Evolutionary conservation across 1,140 invertebrate genomes (phyloP), one percentile per base, ranked within the genome.

Genomic region (Sycophila sp.): DNA sequence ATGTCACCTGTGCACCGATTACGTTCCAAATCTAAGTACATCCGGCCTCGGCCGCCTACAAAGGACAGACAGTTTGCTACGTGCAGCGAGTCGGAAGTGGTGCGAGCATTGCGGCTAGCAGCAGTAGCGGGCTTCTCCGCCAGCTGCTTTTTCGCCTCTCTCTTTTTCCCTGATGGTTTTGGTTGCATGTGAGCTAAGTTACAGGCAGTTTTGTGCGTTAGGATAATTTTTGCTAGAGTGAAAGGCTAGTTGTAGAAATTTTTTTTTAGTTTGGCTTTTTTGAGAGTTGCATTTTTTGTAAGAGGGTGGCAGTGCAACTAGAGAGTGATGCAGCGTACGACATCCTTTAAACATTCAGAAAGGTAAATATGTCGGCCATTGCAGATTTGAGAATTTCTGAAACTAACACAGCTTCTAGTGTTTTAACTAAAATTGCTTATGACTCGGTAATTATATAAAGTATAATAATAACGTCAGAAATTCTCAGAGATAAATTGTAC

Each of bases 21-120:
- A 60, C 92, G 88, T 83, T 94, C 93, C 84, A 95, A 89, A 87
- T 96, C 95, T 84, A 96, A 89, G 83, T 95, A 96, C 69, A 95
- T 87, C 71, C 92, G 83, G 72, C 82, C 83, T 75, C 89, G 86
- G 75, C 87, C 86, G 81, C 78, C 86, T 85, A 62, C 58, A 63
- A 63, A 70, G 36, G 58, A 70, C 59, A 71, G 62, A 65, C 60
- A 71, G 62, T 58, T 64, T 63, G 69, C 69, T 58, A 71, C 69
- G 62, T 64, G 68, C 68, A 70, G 68, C 68, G 69, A 64, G 60
- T 64, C 38, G 60, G 60, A 64, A 49, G 60, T 58, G 56, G 60
- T 58, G 60, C 60, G 66, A 69, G 66, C 34, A n/a, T n/a, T n/a
- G 24, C 55, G 65, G 53, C 53, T 49, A 60, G 32, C 55, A 60